Base-by-base conservation (phyloP, 2,888 invertebrate species). In the Lathronympha strigana region DNA sequence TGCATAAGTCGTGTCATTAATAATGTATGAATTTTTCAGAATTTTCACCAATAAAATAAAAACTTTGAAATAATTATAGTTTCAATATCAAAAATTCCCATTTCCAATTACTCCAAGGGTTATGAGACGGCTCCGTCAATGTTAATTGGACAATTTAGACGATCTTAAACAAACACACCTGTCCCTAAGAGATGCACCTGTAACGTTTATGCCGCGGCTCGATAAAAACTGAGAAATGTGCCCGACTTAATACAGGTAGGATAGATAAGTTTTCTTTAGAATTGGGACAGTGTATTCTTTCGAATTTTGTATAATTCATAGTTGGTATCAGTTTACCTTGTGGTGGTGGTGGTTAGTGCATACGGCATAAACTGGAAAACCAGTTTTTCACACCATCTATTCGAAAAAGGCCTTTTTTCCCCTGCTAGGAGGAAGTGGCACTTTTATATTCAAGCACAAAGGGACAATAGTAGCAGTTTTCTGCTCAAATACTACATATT, bases 81-180 rank as follows among this genome's bases (percentile, higher is more conserved):
- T 53, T 64, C 45, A 54, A 40, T 66, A 33, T 49, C 31, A 47
- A 31, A 47, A 19, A 21, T 25, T 21, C n/a, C 13, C 5, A n/a
- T 5, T 54, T 40, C 8, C 4, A 47, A 45, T 40, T 38, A 23
- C 17, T 63, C 21, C 11, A 13, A 33, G 45, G 53, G 31, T 23
- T 54, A 36, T 28, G 47, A 53, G 28, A 66, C 45, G 38, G 47
- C 60, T 28, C 28, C 38, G 47, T 23, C 38, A 50, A 40, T 40
- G 76, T 77, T 83, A 85, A 86, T 86, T 83, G 86, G 80, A 77
- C 79, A 76, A 82, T 83, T 78, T 80, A 63, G 72, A 77, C 72
- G 72, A 68, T 63, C 68, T 73, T 81, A 79, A 81, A 80, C 79
- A 85, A 86, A 85, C 76, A 83, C 87, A 87, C 85, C 87, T 87